Conservation (phyloP, 2,797 vertebrate species). For the Pempheris klunzingeri region DNA sequence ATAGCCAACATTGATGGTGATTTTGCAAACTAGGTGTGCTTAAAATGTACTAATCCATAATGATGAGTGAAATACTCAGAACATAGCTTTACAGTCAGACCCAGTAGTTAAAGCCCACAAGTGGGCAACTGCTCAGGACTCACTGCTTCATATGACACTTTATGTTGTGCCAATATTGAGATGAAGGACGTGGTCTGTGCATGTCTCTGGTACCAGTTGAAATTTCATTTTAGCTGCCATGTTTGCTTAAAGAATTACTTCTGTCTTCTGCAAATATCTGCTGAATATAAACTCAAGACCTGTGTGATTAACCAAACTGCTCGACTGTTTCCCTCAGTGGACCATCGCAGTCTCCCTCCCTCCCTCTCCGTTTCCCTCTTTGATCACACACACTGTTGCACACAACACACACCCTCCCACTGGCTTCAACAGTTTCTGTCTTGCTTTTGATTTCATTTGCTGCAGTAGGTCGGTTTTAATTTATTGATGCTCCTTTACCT, state of each 20-base stretch:
- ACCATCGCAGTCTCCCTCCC: constrained; percentile 35
- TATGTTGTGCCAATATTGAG: background rate
- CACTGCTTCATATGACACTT: background rate
- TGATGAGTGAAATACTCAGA: background rate
- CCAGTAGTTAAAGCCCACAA: background rate
- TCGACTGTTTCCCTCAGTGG: constrained; percentile 52
- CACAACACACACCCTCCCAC: constrained; percentile 30
- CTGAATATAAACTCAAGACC: constrained; percentile 36
- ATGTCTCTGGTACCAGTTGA: background rate
- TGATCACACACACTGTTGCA: constrained; percentile 51
- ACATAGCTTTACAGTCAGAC: background rate
- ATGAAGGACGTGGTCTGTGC: background rate
- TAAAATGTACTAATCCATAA: background rate
- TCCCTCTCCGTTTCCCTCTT: constrained; percentile 37
- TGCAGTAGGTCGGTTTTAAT: constrained; percentile 56
- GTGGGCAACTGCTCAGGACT: background rate
- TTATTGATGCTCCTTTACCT: constrained; percentile 59
- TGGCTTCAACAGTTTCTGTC: constrained; percentile 45
- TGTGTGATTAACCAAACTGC: constrained; percentile 49
- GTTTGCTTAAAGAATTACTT: constrained; percentile 25
- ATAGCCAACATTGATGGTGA: background rate
- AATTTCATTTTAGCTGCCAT: background rate
- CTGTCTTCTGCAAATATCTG: constrained; percentile 42
- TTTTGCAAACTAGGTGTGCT: background rate
- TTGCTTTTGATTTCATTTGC: constrained; percentile 67